Conservation (phyloP, 2,797 vertebrate species). For the Enteromius argenteus region DNA sequence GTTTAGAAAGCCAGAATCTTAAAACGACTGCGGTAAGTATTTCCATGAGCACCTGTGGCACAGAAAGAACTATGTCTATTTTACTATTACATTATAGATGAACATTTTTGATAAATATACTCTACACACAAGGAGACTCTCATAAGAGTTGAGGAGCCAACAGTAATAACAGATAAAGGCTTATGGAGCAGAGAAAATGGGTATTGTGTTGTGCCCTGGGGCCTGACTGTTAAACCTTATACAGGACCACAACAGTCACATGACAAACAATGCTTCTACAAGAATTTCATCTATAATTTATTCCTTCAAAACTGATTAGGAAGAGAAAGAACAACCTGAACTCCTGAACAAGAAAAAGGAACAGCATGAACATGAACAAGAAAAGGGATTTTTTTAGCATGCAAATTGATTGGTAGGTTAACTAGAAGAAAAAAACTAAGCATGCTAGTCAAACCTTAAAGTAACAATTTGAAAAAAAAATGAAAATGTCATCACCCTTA, state of each 20-base stretch:
- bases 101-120: not conserved
- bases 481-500: not conserved
- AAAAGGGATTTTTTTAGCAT: not conserved
- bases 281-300: not conserved
- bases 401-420: not conserved
- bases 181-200: conserved; percentile 5
- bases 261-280: not conserved
- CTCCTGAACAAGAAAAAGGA: not conserved
- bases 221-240: not conserved
- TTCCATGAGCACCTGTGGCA: not conserved
- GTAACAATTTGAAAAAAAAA: not conserved
- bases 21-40: not conserved
- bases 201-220: not conserved
- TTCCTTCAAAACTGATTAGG: not conserved
- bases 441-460: not conserved
- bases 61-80: not conserved
- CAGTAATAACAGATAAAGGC: not conserved
- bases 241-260: not conserved
- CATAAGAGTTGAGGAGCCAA: not conserved
- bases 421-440: not conserved
- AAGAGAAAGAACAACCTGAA: not conserved
- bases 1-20: not conserved
- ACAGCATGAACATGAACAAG: not conserved
- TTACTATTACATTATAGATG: not conserved
- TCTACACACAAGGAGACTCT: conserved; percentile 5